Evolutionary conservation across 37 sponge, comb jelly and placozoan genomes (phyloP).

Genomic region (Haliclona indistincta): DNA sequence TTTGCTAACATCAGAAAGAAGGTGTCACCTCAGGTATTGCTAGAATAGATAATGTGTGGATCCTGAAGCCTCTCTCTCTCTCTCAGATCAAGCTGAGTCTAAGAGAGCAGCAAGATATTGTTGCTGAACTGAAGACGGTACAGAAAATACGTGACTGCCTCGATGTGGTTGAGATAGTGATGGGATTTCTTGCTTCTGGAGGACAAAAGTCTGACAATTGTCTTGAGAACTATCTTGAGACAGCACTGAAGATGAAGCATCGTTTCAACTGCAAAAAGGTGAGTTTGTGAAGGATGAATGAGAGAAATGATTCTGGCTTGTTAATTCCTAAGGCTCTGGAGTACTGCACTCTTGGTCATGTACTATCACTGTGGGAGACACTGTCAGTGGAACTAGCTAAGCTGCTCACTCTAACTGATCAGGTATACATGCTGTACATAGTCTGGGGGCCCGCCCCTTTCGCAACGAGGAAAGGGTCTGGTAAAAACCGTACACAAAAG

Average conservation of each 20-base stretch:
- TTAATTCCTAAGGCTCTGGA: conserved; percentile 11
- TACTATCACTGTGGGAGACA: conserved; percentile 43
- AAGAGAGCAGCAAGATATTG: conserved; percentile 20
- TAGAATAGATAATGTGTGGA: not conserved
- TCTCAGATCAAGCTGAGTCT: conserved; percentile 22
- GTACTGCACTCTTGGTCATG: conserved; percentile 30
- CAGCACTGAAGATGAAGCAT: conserved; percentile 12
- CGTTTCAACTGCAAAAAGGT: conserved; percentile 6
- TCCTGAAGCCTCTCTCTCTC: not conserved
- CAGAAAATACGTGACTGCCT: conserved; percentile 30
- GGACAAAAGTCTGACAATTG: conserved; percentile 19
- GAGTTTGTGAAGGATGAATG: not conserved
- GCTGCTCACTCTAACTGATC: not conserved
- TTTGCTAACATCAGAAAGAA: conserved; percentile 65
- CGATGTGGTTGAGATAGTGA: conserved; percentile 44
- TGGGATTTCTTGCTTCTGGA: conserved; percentile 58
- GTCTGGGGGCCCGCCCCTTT: no score
- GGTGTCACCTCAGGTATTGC: conserved; percentile 17
- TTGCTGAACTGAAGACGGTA: conserved; percentile 1
- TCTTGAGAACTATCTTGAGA: conserved; percentile 33
- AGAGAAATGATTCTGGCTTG: not conserved
- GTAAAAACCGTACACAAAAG: no score
- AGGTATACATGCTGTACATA: not conserved
- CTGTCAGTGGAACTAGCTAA: conserved; percentile 37
- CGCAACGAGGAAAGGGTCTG: no score